phyloP scores from a whole-genome alignment of 2,888 invertebrate genomes.

The Drepanosiphum platanoidis region DNA sequence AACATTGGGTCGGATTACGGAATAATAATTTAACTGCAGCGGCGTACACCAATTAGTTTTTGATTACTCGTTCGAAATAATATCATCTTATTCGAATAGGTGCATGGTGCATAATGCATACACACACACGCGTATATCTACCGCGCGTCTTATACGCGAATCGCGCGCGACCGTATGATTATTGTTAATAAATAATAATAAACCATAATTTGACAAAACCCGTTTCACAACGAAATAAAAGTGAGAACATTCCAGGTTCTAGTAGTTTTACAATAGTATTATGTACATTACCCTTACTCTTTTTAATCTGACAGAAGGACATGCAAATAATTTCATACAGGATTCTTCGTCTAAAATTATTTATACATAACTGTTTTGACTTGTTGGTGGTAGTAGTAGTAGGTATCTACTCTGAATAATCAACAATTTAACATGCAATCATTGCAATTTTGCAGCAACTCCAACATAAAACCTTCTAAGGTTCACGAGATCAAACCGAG shows the following conservation, averaged over 20 bases:
- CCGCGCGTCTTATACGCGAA: too few species aligned
- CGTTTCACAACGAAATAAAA: slow-evolving; percentile 8
- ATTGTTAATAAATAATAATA: background rate
- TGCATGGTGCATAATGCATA: too few species aligned
- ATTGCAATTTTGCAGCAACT: background rate
- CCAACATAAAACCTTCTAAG: background rate
- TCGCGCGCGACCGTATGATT: too few species aligned
- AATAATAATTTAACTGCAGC: background rate
- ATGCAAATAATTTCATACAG: background rate
- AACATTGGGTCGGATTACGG: background rate
- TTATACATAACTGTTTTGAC: background rate
- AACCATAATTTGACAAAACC: background rate
- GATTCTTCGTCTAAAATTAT: background rate
- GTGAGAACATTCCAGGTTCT: background rate
- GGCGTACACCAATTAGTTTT: background rate
- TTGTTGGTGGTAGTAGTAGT: too few species aligned
- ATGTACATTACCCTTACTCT: background rate
- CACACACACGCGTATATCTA: too few species aligned
- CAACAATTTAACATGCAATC: background rate
- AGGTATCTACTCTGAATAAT: background rate
- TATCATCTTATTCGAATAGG: too few species aligned
- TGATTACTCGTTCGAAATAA: too few species aligned
- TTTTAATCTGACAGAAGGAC: background rate
- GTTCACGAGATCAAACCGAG: background rate
- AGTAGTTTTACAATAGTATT: background rate